Percentiles rank a stretch among this genome's conserved stretches.
phyloP scores from a whole-genome alignment of 2,888 invertebrate genomes.

The Rhopalosiphum nymphaeae region DNA sequence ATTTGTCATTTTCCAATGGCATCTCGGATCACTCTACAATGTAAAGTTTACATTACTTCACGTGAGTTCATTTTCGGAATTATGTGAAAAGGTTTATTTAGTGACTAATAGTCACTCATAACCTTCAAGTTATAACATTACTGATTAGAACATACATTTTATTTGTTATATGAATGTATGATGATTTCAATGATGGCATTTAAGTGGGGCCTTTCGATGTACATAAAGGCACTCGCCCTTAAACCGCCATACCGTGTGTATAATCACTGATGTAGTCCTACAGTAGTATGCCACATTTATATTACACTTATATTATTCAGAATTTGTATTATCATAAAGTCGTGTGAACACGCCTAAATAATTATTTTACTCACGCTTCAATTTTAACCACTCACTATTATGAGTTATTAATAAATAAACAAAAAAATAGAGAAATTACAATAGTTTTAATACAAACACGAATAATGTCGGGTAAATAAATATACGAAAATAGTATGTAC shows the following conservation, averaged over 20 bases:
- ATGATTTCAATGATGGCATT: not conserved
- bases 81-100: no score
- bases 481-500: no score
- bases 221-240: not conserved
- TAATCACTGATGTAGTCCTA: not conserved
- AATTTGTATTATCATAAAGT: not conserved
- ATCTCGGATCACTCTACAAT: no score
- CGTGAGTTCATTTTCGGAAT: no score
- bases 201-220: not conserved
- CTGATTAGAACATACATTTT: not conserved
- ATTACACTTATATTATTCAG: not conserved
- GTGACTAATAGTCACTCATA: no score
- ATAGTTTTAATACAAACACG: no score
- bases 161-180: not conserved
- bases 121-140: not conserved
- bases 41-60: no score
- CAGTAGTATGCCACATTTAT: not conserved
- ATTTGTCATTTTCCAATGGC: no score
- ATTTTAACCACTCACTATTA: not conserved
- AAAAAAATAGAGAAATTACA: not conserved
- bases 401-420: not conserved
- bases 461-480: no score
- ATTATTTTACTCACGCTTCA: not conserved
- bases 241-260: not conserved
- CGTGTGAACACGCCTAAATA: not conserved